phyloP scores from a whole-genome alignment of 2,113 vertebrate genomes.

The Syrrhaptes paradoxus region DNA sequence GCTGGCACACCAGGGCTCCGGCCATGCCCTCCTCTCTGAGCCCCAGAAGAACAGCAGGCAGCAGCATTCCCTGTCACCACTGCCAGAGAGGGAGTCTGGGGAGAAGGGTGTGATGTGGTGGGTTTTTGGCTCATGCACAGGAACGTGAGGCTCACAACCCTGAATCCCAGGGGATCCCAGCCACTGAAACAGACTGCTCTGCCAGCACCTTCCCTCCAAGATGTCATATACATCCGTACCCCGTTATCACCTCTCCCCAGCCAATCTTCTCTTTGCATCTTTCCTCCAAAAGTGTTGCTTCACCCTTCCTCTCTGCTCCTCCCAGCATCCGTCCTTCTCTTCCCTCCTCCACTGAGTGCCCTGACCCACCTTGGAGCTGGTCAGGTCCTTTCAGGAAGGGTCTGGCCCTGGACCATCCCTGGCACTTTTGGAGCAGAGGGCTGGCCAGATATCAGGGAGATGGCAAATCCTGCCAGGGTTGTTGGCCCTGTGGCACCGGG shows the following conservation, averaged over 20 bases:
- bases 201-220: background rate
- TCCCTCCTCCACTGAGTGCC: background rate
- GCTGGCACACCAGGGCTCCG: accelerated
- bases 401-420: background rate
- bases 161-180: background rate
- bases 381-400: background rate
- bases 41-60: background rate
- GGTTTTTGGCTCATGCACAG: background rate
- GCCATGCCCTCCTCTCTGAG: background rate
- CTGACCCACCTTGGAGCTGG: background rate
- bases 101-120: background rate
- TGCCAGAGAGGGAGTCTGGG: background rate
- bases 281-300: background rate
- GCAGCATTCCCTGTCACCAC: background rate
- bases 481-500: accelerated
- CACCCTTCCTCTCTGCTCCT: background rate
- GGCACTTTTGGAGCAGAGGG: background rate
- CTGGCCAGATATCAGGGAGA: accelerated
- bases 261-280: background rate
- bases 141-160: accelerated
- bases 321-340: background rate
- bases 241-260: background rate
- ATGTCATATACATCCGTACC: accelerated
- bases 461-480: background rate
- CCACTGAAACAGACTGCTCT: background rate